Evolutionary conservation across 1,140 invertebrate species (phyloP).

Genomic region (Papilio dardanus): DNA sequence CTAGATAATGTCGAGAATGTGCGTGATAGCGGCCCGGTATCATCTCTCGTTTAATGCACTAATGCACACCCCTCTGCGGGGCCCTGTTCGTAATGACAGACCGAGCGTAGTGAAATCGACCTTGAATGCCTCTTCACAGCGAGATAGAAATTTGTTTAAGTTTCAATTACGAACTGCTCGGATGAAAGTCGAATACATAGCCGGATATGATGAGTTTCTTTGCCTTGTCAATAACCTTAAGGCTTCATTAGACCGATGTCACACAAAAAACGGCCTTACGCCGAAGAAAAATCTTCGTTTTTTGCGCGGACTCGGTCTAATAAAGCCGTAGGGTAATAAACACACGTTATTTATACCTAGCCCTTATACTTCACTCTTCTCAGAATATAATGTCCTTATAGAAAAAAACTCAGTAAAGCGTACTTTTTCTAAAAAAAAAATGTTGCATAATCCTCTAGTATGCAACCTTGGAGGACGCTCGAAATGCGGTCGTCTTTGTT

Average conservation of each 20-base stretch:
- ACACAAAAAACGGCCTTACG: too few species aligned
- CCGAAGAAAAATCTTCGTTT: too few species aligned
- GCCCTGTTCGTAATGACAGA: constrained; percentile 34
- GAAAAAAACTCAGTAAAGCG: neutral
- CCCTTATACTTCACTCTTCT: neutral
- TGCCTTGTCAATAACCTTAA: neutral
- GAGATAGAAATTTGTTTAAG: constrained; percentile 33
- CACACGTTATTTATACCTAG: neutral
- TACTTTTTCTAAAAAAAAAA: neutral
- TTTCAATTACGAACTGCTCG: constrained; percentile 30
- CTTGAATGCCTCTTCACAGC: constrained; percentile 33
- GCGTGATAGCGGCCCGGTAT: constrained; percentile 27
- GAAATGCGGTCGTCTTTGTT: constrained; percentile 22
- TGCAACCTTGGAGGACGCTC: neutral
- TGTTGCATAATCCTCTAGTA: neutral
- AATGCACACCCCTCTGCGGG: constrained; percentile 35
- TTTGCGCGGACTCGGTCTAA: too few species aligned
- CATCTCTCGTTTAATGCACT: constrained; percentile 35
- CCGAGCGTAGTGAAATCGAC: constrained; percentile 33
- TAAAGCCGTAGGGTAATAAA: too few species aligned
- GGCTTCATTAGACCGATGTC: too few species aligned
- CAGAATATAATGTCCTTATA: neutral
- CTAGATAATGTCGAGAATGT: constrained; percentile 5
- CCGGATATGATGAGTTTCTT: constrained; percentile 15
- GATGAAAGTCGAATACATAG: constrained; percentile 20